Evolutionary conservation across 2,888 invertebrate species (phyloP).

Genomic region (Himalopsyche japonica): DNA sequence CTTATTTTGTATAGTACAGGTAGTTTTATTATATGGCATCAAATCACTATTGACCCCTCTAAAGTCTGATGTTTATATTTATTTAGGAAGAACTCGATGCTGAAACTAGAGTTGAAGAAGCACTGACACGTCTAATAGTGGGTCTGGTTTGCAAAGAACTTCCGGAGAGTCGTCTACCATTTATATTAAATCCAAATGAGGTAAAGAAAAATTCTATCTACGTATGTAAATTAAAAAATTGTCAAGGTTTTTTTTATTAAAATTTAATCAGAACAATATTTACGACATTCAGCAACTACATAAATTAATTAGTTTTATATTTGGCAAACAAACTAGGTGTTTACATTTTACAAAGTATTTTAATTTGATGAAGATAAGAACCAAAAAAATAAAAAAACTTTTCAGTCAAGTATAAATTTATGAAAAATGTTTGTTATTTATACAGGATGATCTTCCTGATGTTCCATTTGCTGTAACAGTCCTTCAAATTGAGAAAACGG

Average conservation of each 20-base stretch:
- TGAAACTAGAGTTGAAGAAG: slow-evolving; percentile 56
- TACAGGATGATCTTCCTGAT: slow-evolving; percentile 56
- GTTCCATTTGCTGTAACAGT: slow-evolving; percentile 55
- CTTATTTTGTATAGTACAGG: no score
- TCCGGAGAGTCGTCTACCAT: slow-evolving; percentile 53
- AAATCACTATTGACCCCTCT: no score
- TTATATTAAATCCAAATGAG: slow-evolving; percentile 72
- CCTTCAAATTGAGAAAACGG: slow-evolving; percentile 54
- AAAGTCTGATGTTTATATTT: neutral
- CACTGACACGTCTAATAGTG: slow-evolving; percentile 69
- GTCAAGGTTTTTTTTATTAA: no score
- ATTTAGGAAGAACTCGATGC: slow-evolving; percentile 42
- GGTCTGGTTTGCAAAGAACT: slow-evolving; percentile 63
- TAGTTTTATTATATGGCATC: no score
- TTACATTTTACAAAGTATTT: no score
- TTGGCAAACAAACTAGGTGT: neutral
- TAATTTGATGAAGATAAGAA: no score
- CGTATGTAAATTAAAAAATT: neutral
- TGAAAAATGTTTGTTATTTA: neutral
- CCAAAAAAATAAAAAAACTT: no score
- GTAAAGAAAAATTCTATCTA: slow-evolving; percentile 45
- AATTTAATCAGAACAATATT: neutral
- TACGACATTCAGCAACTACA: no score
- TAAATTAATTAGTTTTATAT: neutral
- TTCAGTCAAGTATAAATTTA: neutral